These are phyloP conservation scores for Perithous albicinctus DNA, from an alignment of 2,888 invertebrate species.

Conservation along the genomic window DNA sequence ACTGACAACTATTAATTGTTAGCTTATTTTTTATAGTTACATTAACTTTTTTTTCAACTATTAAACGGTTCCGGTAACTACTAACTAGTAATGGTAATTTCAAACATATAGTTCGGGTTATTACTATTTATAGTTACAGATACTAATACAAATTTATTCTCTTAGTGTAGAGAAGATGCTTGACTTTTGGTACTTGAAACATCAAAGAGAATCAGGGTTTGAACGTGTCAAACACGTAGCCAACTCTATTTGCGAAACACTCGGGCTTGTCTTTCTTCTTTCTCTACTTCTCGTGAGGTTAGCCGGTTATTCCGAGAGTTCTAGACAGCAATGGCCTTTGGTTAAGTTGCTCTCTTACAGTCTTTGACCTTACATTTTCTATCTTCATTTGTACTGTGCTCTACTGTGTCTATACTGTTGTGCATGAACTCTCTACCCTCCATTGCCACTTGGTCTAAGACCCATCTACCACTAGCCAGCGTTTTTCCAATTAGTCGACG, in stretches of 20 bases:
- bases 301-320: slow-evolving; percentile 15
- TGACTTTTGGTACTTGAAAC: slow-evolving; percentile 29
- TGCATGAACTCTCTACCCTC: slow-evolving; percentile 3
- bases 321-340: slow-evolving; percentile 21
- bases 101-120: too few species aligned
- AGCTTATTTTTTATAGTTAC: too few species aligned
- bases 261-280: slow-evolving; percentile 33
- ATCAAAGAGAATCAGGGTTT: slow-evolving; percentile 26
- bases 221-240: slow-evolving; percentile 27
- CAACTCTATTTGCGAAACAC: slow-evolving; percentile 59
- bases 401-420: background rate
- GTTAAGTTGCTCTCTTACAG: slow-evolving; percentile 1
- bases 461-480: slow-evolving; percentile 13
- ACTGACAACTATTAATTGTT: too few species aligned
- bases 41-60: too few species aligned
- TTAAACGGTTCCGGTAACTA: too few species aligned
- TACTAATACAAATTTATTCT: too few species aligned
- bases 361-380: background rate
- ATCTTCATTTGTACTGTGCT: background rate
- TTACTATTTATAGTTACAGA: too few species aligned
- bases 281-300: slow-evolving; percentile 9
- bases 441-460: slow-evolving; percentile 31
- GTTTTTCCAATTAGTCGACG: slow-evolving; percentile 66
- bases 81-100: too few species aligned
- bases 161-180: background rate